Percentiles rank a stretch among this genome's conserved stretches.
Evolutionary conservation across 2,888 invertebrate species (phyloP).

Genomic region (Laspeyria flexula): DNA sequence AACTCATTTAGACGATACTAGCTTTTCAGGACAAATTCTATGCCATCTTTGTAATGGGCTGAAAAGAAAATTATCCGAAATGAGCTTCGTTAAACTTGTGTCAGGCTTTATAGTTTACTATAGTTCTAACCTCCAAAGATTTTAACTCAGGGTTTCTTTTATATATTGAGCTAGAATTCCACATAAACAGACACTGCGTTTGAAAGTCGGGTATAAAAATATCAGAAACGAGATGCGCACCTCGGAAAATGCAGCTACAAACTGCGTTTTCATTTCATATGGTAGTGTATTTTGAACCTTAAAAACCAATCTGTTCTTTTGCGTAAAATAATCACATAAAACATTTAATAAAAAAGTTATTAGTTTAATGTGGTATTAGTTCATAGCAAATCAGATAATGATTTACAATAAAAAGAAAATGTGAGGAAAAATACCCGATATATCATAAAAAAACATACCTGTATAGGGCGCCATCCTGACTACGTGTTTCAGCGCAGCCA

Average conservation of each 20-base stretch:
- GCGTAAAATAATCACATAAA: constrained; percentile 7
- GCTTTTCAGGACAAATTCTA: no score
- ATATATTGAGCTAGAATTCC: not conserved
- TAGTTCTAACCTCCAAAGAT: not conserved
- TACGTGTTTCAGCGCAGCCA: constrained; percentile 71
- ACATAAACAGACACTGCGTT: constrained; percentile 13
- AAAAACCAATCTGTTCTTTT: constrained; percentile 7
- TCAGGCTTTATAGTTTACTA: not conserved
- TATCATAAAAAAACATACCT: constrained; percentile 65
- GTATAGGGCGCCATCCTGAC: constrained; percentile 81
- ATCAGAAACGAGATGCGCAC: constrained; percentile 37
- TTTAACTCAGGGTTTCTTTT: not conserved
- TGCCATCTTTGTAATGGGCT: no score
- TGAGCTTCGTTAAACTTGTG: not conserved
- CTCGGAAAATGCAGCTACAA: constrained; percentile 34
- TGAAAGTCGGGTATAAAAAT: constrained; percentile 23
- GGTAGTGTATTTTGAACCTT: no score
- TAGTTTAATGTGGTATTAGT: no score
- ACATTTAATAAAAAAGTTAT: no score
- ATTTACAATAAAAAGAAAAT: not conserved
- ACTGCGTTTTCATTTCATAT: no score
- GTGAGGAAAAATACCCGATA: constrained; percentile 10
- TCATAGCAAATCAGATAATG: no score
- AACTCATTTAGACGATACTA: no score
- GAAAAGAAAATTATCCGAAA: no score